Evolutionary conservation across 2,888 invertebrate genomes (phyloP).

Genomic region (Abscondita cerata): DNA sequence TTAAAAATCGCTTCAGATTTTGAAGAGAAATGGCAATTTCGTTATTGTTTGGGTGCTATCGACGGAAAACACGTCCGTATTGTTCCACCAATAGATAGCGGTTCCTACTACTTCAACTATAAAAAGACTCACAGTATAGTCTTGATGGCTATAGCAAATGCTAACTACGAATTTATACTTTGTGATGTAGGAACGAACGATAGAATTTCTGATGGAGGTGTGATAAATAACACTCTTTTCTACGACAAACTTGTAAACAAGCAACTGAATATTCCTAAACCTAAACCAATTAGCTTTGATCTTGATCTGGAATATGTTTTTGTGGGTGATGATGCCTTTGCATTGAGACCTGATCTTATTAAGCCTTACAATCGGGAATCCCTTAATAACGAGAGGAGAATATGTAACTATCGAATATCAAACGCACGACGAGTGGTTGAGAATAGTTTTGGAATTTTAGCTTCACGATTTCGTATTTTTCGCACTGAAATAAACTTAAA

Average conservation of each 20-base stretch:
- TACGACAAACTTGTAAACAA: constrained; percentile 11
- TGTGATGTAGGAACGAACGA: constrained; percentile 27
- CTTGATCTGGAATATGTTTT: constrained; percentile 3
- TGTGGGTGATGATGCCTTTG: not conserved
- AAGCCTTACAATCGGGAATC: not conserved
- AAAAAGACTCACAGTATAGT: not conserved
- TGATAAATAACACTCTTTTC: constrained; percentile 23
- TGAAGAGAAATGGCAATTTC: not conserved
- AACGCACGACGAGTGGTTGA: not conserved
- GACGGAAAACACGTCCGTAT: not conserved
- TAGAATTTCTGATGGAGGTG: constrained; percentile 26
- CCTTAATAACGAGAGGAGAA: not conserved
- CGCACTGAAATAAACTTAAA: not conserved
- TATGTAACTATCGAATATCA: not conserved
- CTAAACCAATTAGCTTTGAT: not conserved
- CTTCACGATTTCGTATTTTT: not conserved
- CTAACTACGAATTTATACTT: constrained; percentile 24
- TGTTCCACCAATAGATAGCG: not conserved
- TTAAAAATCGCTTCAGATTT: not conserved
- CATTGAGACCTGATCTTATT: not conserved
- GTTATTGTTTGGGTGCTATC: not conserved
- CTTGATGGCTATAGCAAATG: constrained; percentile 27
- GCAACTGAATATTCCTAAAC: not conserved
- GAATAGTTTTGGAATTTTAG: constrained; percentile 4
- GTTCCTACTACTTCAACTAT: not conserved